These are phyloP conservation scores for Bombus fervidus DNA, from an alignment of 1,140 invertebrate genomes.

Conservation along the genomic window DNA sequence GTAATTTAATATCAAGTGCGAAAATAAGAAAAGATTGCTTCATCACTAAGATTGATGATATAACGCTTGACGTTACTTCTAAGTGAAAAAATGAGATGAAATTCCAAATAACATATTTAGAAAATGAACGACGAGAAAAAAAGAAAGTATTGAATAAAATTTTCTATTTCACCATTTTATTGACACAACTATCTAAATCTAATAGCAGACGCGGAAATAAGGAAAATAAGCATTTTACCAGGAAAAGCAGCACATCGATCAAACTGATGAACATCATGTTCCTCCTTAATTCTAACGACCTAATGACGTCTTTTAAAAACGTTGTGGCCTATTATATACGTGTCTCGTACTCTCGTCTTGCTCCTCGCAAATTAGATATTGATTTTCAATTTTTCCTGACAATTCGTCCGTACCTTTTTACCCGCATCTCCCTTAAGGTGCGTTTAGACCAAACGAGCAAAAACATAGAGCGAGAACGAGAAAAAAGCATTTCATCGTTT, in stretches of 20 bases:
- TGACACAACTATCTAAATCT: no score
- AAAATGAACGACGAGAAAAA: neutral
- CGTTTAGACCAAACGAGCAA: no score
- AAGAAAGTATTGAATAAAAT: neutral
- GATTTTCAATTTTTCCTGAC: constrained; percentile 23
- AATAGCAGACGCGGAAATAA: neutral
- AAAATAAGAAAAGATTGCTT: no score
- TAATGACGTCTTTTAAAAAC: neutral
- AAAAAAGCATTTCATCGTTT: no score
- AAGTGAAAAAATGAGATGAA: neutral
- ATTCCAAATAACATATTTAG: neutral
- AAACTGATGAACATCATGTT: neutral
- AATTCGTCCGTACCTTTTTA: neutral
- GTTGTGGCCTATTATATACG: neutral
- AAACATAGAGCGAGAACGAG: no score
- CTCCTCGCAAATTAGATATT: constrained; percentile 13
- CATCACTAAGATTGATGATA: no score
- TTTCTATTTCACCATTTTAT: no score
- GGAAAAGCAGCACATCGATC: no score
- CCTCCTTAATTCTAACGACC: neutral
- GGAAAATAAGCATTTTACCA: neutral
- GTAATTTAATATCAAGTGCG: no score
- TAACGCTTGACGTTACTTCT: no score
- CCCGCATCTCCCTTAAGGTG: no score
- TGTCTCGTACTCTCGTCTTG: neutral